Evolutionary conservation across 2,888 invertebrate species (phyloP), one percentile per base, ranked within the genome.

Genomic region (Marasmarcha lunaedactyla): DNA sequence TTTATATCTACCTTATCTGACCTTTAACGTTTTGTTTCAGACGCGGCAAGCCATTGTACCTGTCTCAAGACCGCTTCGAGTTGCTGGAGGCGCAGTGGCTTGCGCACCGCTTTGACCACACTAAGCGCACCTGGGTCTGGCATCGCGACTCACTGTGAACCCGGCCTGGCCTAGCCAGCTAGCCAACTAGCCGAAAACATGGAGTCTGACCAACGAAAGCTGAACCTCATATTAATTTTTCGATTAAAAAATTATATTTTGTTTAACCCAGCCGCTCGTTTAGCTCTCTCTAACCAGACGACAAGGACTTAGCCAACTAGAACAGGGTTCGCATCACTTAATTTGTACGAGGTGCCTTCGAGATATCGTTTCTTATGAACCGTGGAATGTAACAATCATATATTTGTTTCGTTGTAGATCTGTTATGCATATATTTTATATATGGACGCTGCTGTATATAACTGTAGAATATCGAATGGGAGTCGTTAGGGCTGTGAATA

Each of bases 31-130:
- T n/a, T n/a, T n/a, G n/a, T n/a, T n/a, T n/a, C 81, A 97, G 97
- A 64, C 92, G 98, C 54, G 98, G 99, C 47, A 98, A 97, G 83
- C 98, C 98, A 7, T 85, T 99, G 48, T 97, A 93, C 85, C 86
- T 99, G 58, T 94, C 95, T 65, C 88, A 89, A 57, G 96, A 95
- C 66, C 89, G 99, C 30, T 95, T 95, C 64, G 90, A 92, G 61
- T 84, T 98, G 50, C 85, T 99, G 55, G 94, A 97, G 73, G 93
- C 94, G 55, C 97, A 98, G 81, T 99, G 98, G 98, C 81, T 97
- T 45, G 92, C 95, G 39, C 97, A 98, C 81, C 89, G 93, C 61
- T 98, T 98, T 83, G 95, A 95, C 72, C 95, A 95, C 78, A 95
- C 94, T 58, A 94, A 93, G 84, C 93, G 94, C 70, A 93, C 94